Conservation (phyloP, 2,797 vertebrate genomes). For the Craterocephalus amniculus region DNA sequence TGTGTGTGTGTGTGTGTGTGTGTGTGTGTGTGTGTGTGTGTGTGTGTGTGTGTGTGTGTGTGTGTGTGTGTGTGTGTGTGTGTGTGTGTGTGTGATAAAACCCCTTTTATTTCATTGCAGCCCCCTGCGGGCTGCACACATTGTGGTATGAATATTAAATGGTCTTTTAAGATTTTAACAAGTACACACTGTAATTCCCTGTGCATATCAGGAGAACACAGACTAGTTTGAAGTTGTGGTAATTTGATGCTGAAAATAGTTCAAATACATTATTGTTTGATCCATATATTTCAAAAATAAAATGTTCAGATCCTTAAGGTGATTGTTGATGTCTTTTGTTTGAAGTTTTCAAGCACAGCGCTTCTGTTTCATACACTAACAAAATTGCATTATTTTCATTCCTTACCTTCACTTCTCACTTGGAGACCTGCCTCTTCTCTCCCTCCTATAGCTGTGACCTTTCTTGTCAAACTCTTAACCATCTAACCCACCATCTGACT, state of each 20-base stretch:
- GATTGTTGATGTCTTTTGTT: neutral
- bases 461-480: neutral
- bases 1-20: too few relatives aligned
- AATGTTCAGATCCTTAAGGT: too few relatives aligned
- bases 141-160: too few relatives aligned
- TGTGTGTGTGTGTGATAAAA: too few relatives aligned
- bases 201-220: neutral
- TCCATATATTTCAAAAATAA: neutral
- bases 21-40: too few relatives aligned
- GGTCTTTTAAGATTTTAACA: too few relatives aligned
- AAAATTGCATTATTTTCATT: neutral
- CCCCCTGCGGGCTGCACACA: too few relatives aligned
- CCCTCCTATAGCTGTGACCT: neutral
- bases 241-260: neutral
- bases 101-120: too few relatives aligned
- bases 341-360: too few relatives aligned
- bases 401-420: neutral
- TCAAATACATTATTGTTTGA: neutral
- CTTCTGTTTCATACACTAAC: neutral
- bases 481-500: conserved; percentile 1
- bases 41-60: too few relatives aligned
- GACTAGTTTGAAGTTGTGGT: neutral
- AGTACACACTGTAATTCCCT: neutral
- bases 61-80: too few relatives aligned
- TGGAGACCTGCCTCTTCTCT: neutral